These are phyloP conservation scores for Ichneumoninae sp. DNA, from an alignment of 2,888 invertebrate genomes.

Conservation along the genomic window DNA sequence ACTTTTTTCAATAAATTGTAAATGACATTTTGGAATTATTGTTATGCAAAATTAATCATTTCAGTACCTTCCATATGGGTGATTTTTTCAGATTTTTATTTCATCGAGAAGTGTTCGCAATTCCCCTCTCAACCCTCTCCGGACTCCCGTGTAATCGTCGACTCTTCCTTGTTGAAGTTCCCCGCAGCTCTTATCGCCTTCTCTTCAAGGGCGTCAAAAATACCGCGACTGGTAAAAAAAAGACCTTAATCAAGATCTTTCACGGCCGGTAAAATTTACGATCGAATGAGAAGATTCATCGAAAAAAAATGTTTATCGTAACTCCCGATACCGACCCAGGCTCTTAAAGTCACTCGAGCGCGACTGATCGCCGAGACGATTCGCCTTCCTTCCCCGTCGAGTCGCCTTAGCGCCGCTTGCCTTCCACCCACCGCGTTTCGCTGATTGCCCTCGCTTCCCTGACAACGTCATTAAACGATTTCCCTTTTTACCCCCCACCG, in stretches of 20 bases:
- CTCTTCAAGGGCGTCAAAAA: background rate
- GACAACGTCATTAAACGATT: slow-evolving; percentile 35
- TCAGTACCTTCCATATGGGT: no score
- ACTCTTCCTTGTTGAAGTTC: background rate
- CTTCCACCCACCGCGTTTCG: background rate
- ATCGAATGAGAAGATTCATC: background rate
- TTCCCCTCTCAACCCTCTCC: no score
- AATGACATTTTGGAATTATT: no score
- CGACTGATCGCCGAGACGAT: slow-evolving; percentile 12
- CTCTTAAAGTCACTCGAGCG: slow-evolving; percentile 6
- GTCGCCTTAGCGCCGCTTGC: background rate
- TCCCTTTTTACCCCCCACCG: slow-evolving; percentile 1
- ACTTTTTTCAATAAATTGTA: no score
- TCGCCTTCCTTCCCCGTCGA: background rate
- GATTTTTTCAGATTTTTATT: no score
- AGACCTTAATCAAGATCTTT: background rate
- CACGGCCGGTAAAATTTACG: background rate
- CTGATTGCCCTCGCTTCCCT: background rate
- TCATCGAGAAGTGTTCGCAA: no score
- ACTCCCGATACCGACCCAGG: background rate
- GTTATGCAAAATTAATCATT: no score
- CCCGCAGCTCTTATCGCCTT: background rate
- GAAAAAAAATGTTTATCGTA: background rate
- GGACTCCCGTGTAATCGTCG: background rate
- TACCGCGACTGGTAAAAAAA: background rate